Percentiles rank a stretch among this genome's conserved stretches.
Conservation (phyloP, 2,888 invertebrate genomes). For the Nomada goodeniana region DNA sequence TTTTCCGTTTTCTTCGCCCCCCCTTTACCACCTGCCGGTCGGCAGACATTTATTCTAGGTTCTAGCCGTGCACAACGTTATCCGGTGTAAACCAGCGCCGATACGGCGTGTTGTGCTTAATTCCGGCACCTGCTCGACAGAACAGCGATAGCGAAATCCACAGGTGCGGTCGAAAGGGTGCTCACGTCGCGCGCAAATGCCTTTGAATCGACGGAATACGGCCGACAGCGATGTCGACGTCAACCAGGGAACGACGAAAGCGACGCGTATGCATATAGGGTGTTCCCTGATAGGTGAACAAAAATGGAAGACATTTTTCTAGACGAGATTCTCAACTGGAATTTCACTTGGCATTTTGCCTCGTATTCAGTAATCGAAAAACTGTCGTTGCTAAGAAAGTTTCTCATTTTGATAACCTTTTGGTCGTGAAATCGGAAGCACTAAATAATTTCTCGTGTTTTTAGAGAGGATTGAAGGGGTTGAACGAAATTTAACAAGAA, state of each 20-base stretch:
- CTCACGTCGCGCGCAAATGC: constrained; percentile 66
- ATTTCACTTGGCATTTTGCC: too few relatives aligned
- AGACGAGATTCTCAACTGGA: too few relatives aligned
- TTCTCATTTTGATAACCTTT: too few relatives aligned
- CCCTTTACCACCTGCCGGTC: constrained; percentile 9
- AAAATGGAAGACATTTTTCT: too few relatives aligned
- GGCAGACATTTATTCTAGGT: constrained; percentile 27
- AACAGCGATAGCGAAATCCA: constrained; percentile 63
- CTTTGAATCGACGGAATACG: constrained; percentile 59
- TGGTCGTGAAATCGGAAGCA: too few relatives aligned
- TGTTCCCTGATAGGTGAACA: too few relatives aligned
- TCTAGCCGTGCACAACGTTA: not conserved
- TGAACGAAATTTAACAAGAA: too few relatives aligned
- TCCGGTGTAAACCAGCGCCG: constrained; percentile 27
- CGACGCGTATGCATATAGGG: constrained; percentile 27
- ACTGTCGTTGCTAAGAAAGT: too few relatives aligned
- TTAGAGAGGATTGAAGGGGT: too few relatives aligned
- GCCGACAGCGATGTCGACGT: constrained; percentile 38
- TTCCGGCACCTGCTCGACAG: constrained; percentile 36
- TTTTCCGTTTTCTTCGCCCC: not conserved
- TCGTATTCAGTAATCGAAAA: too few relatives aligned
- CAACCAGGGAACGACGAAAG: constrained; percentile 19
- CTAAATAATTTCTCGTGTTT: too few relatives aligned
- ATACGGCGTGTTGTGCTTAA: constrained; percentile 27
- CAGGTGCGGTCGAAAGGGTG: constrained; percentile 71